Conservation (phyloP, 1,140 invertebrate genomes). For the Bombyx mandarina region DNA sequence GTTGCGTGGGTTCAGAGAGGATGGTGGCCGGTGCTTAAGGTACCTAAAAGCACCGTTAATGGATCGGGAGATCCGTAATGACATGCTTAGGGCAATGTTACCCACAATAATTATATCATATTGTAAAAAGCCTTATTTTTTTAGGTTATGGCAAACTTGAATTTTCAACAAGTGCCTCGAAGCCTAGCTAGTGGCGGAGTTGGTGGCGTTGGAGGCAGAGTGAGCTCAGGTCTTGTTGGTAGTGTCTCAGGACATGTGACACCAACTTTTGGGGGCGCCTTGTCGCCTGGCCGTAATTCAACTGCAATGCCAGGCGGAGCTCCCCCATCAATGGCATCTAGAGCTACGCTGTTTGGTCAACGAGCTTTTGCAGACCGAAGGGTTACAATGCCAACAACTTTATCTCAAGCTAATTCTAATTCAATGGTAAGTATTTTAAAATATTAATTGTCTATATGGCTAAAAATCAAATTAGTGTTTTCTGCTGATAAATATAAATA, state of each 20-base stretch:
- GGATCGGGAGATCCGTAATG: no score
- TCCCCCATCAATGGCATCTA: conserved; percentile 64
- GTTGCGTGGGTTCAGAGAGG: no score
- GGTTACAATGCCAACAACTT: conserved; percentile 75
- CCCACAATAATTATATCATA: no score
- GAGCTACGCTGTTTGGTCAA: conserved; percentile 79
- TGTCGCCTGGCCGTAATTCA: conserved; percentile 61
- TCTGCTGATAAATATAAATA: no score
- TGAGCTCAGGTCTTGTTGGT: conserved; percentile 71
- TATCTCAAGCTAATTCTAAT: conserved; percentile 74
- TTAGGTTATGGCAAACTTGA: conserved; percentile 85
- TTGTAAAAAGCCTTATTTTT: conserved; percentile 14
- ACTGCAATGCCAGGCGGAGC: conserved; percentile 68
- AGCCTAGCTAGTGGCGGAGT: conserved; percentile 78
- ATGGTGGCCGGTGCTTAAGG: no score
- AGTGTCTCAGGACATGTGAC: conserved; percentile 72
- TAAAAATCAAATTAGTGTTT: neutral
- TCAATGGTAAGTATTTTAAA: conserved; percentile 51
- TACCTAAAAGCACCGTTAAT: no score
- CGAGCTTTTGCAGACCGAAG: conserved; percentile 83
- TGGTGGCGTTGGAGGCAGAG: conserved; percentile 74
- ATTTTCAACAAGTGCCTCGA: conserved; percentile 85
- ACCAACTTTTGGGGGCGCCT: conserved; percentile 58
- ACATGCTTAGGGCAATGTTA: no score
- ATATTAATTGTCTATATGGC: neutral